Percentiles rank a stretch among this genome's conserved stretches.
Conservation (phyloP, 1,140 invertebrate species). For the Drosophila insularis region DNA sequence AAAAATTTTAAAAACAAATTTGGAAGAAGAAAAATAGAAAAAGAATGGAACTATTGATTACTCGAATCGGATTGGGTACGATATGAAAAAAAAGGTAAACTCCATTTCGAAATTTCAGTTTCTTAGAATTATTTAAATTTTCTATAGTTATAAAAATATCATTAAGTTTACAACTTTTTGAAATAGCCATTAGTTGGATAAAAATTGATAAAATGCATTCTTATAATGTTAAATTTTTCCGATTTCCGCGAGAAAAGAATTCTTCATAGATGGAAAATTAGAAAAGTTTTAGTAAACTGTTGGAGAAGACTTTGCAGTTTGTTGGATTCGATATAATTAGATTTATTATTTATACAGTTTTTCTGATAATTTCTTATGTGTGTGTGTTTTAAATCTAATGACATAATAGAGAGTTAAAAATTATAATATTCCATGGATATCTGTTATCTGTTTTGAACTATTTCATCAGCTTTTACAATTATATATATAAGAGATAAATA, state of each 20-base stretch:
- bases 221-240: too few relatives aligned
- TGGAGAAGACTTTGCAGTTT: not conserved
- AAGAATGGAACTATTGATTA: constrained; percentile 13
- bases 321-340: not conserved
- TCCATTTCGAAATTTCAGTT: not conserved
- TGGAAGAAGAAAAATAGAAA: constrained; percentile 4
- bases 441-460: constrained; percentile 3
- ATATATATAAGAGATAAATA: not conserved
- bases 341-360: constrained; percentile 6
- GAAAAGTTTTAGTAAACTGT: not conserved
- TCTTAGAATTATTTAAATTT: too few relatives aligned
- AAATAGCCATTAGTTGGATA: too few relatives aligned
- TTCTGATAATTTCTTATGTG: not conserved
- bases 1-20: constrained; percentile 39
- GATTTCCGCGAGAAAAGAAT: too few relatives aligned
- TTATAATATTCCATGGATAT: not conserved
- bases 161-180: too few relatives aligned
- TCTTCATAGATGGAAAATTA: not conserved
- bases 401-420: constrained; percentile 4
- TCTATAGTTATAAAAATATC: too few relatives aligned
- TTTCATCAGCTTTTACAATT: constrained; percentile 1
- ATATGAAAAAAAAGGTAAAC: not conserved
- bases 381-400: not conserved
- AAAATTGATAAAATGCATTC: too few relatives aligned
- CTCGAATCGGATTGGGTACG: not conserved